These are phyloP conservation scores for Pitta sordida DNA, from an alignment of 2,113 vertebrate genomes.

Conservation along the genomic window DNA sequence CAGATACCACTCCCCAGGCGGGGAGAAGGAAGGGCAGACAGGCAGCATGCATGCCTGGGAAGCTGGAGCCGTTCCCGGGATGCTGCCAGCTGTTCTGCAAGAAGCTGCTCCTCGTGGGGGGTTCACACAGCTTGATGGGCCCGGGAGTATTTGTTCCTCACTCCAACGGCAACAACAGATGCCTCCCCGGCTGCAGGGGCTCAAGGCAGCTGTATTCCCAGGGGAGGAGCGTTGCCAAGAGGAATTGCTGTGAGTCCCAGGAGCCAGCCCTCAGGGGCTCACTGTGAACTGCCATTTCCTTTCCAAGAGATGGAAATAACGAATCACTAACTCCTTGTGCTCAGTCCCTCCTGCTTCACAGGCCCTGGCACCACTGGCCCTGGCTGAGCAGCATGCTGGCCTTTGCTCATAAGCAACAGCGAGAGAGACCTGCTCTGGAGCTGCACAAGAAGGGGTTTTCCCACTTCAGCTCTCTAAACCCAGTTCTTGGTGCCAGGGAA, in stretches of 20 bases:
- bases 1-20: background rate
- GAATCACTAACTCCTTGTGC: rapidly evolving
- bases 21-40: background rate
- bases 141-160: background rate
- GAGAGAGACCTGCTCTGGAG: background rate
- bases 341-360: background rate
- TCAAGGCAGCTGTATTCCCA: background rate
- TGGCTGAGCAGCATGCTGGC: background rate
- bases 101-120: background rate
- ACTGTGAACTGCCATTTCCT: background rate
- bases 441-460: background rate
- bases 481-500: background rate
- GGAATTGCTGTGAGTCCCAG: background rate
- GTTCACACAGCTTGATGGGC: background rate
- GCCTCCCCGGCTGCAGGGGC: background rate
- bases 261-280: background rate
- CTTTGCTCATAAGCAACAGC: background rate
- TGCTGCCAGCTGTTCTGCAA: background rate
- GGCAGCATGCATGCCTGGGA: rapidly evolving
- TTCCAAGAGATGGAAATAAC: background rate
- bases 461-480: background rate
- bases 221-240: background rate
- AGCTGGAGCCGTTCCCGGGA: background rate
- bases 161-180: background rate
- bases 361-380: background rate